These are phyloP conservation scores for Diplodus sargus DNA, from an alignment of 2,797 vertebrate species.

Conservation along the genomic window DNA sequence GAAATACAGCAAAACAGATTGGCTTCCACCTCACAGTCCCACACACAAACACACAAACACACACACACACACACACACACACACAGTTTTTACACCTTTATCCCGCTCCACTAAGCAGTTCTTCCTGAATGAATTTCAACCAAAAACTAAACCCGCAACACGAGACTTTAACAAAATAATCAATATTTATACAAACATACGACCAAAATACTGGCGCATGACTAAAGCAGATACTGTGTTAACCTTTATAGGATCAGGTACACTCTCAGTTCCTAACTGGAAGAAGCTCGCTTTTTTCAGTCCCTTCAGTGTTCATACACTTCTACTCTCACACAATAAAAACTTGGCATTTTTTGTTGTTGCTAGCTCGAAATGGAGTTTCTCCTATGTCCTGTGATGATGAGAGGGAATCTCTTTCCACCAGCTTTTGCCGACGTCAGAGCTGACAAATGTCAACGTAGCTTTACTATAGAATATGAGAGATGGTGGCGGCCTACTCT, in stretches of 20 bases:
- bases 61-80: constrained; percentile 22
- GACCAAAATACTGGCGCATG: not conserved
- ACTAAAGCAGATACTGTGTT: constrained; percentile 13
- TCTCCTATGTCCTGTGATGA: too few species aligned
- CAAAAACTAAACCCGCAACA: constrained; percentile 41
- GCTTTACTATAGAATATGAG: not conserved
- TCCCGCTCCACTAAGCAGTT: constrained; percentile 55
- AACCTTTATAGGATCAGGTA: not conserved
- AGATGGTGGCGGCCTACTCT: not conserved
- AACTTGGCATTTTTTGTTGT: not conserved
- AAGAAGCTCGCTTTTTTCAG: not conserved
- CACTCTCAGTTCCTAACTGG: not conserved
- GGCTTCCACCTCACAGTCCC: constrained; percentile 53
- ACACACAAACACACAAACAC: constrained; percentile 7
- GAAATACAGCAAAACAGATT: constrained; percentile 78
- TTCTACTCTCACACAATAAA: not conserved
- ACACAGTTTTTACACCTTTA: constrained; percentile 58
- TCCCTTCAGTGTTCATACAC: not conserved
- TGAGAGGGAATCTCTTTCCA: not conserved
- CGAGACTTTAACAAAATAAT: constrained; percentile 22
- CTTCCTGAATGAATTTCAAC: constrained; percentile 56
- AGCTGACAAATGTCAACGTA: constrained; percentile 1
- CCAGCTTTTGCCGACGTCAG: constrained; percentile 19
- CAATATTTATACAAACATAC: not conserved
- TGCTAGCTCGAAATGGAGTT: not conserved